These are phyloP conservation scores for Neopipo cinnamomea DNA, from an alignment of 2,113 vertebrate species.

Conservation along the genomic window DNA sequence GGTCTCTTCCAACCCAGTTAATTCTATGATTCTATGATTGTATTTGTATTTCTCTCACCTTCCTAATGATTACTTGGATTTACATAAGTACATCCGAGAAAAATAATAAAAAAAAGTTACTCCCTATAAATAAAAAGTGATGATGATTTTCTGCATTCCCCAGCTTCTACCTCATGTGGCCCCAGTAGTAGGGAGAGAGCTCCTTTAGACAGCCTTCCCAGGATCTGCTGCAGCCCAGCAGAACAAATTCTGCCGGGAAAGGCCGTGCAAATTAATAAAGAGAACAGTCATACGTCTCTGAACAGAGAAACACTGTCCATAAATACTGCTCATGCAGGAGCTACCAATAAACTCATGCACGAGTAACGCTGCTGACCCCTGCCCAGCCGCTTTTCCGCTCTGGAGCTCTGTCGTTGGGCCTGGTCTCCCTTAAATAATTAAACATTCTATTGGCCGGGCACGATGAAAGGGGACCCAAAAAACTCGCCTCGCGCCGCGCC, in stretches of 20 bases:
- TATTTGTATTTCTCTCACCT: background rate
- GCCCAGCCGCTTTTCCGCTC: background rate
- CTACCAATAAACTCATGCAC: rapidly evolving
- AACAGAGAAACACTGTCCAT: background rate
- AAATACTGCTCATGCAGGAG: background rate
- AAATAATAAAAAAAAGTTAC: too few species aligned
- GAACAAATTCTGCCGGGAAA: background rate
- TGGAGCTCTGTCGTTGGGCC: background rate
- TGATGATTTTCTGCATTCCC: background rate
- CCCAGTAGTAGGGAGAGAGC: background rate
- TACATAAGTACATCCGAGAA: background rate
- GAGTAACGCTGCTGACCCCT: background rate
- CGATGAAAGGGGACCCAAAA: background rate
- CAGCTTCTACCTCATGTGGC: background rate
- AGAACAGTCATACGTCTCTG: background rate
- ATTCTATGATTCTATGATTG: too few species aligned
- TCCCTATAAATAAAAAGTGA: background rate
- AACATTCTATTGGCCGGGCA: background rate
- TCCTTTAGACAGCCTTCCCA: background rate
- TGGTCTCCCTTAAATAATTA: background rate
- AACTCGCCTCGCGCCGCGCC: too few species aligned
- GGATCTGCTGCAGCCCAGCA: background rate
- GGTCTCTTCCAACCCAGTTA: too few species aligned
- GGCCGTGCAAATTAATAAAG: background rate
- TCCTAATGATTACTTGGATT: background rate